phyloP scores from a whole-genome alignment of 2,888 invertebrate species.

The Xylota segnis region DNA sequence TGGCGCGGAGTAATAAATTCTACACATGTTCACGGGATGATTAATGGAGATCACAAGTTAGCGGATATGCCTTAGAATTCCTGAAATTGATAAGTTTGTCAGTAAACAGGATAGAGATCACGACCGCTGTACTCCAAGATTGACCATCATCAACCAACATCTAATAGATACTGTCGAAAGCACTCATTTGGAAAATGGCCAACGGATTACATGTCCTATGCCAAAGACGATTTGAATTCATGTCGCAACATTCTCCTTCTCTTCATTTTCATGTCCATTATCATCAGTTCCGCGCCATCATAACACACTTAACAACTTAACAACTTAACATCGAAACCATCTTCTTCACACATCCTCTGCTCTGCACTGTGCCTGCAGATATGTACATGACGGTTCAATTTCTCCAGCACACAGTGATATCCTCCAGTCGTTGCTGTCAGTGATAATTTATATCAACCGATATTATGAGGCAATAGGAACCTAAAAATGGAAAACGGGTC shows the following conservation, averaged over 20 bases:
- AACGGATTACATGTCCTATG: not conserved
- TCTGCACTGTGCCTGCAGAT: not conserved
- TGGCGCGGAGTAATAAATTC: conserved; percentile 61
- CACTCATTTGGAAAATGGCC: conserved; percentile 5
- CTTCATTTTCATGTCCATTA: not conserved
- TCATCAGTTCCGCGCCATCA: not conserved
- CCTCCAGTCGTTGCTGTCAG: conserved; percentile 50
- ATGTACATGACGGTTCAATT: conserved; percentile 49
- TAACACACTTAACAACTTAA: conserved; percentile 2
- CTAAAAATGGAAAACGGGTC: conserved; percentile 40
- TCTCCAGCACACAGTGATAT: conserved; percentile 35
- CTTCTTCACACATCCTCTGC: not conserved
- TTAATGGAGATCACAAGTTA: conserved; percentile 29
- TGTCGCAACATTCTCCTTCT: not conserved
- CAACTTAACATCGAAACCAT: not conserved
- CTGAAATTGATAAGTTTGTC: not conserved
- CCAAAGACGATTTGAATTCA: not conserved
- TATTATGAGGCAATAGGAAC: conserved; percentile 49
- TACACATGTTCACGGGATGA: conserved; percentile 55
- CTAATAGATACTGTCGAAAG: not conserved
- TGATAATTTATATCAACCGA: conserved; percentile 70
- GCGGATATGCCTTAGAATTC: not conserved
- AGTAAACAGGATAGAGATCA: not conserved
- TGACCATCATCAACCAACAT: not conserved
- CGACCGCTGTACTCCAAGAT: not conserved